Base-by-base conservation (phyloP, 2,113 vertebrate species). In the Sitta europaea region DNA sequence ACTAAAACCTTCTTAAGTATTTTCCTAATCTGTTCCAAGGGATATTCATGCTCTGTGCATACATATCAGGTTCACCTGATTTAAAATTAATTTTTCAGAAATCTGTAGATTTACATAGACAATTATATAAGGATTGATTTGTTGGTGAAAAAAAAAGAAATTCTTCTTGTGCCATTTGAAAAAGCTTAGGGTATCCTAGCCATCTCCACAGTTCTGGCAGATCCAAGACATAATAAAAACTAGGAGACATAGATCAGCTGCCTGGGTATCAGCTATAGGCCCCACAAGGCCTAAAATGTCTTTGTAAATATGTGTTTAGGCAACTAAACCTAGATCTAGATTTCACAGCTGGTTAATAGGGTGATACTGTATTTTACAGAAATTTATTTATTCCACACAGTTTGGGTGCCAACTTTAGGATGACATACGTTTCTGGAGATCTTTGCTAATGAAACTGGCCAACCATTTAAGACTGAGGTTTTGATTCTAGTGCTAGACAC, bases 171-270 rank as follows among this genome's bases (percentile, higher is more conserved):
- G 25, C 6, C 33, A 59, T 78, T 42, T 74, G 23, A 61, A 57
- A 74, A 61, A 61, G 31, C 8, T 55, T 38, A 51, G 17, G 21
- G 4, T 57, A 14, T 57, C 10, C 6, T 38, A 31, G 2, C 28
- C 12, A 36, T 36, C 14, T 57, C 15, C 43, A 73, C 9, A 53
- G 6, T 29, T 70, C 35, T 75, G 16, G 20, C 20, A 80, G 11
- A 47, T 51, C 5, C 23, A 82, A 74, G 19, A 36, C n/a, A 55
- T 21, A 25, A 14, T 6, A 42, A 35, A 67, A 58, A 22, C 10
- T 18, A 23, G 12, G 4, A 6, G 3, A 70, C 1, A 5, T 33
- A 43, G 31, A 74, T 1, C 19, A n/a, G n/a, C 12, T 71, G 13
- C 10, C 55, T 75, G 6, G 3, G 6, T 33, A 51, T 50, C 25